Conservation (phyloP, 2,797 vertebrate species). For the Halcyon leucocephala region DNA sequence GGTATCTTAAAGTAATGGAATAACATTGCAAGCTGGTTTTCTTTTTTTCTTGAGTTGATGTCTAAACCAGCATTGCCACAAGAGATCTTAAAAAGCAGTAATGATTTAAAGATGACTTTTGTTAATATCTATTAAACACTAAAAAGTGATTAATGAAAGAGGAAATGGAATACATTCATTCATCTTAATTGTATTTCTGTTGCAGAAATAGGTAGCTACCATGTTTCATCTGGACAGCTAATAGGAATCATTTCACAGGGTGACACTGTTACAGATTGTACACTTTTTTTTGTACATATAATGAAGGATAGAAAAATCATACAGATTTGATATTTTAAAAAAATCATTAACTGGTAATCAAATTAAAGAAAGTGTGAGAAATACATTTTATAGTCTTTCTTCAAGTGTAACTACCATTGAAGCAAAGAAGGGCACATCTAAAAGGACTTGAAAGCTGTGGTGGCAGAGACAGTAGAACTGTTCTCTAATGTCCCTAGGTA, state of each 20-base stretch:
- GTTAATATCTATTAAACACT: not conserved
- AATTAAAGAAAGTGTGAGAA: not conserved
- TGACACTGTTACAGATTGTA: not conserved
- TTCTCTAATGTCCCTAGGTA: not conserved
- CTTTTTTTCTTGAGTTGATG: not conserved
- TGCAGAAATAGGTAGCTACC: not conserved
- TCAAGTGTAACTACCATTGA: not conserved
- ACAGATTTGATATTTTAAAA: not conserved
- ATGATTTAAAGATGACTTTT: constrained; percentile 11
- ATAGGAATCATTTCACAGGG: not conserved
- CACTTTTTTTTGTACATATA: not conserved
- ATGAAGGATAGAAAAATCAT: not conserved
- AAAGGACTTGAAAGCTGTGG: not conserved
- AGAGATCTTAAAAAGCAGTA: not conserved
- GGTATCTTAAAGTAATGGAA: not conserved
- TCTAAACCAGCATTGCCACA: not conserved
- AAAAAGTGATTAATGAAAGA: not conserved
- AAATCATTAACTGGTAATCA: not conserved
- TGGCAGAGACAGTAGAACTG: not conserved
- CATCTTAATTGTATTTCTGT: not conserved
- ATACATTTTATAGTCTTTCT: not conserved
- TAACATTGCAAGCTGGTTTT: not conserved
- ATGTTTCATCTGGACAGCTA: not conserved
- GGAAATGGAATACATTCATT: not conserved
- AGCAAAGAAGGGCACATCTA: not conserved